Percentiles rank a stretch among this genome's conserved stretches.
phyloP scores from a whole-genome alignment of 2,888 invertebrate species.

The Ophonus ardosiacus region DNA sequence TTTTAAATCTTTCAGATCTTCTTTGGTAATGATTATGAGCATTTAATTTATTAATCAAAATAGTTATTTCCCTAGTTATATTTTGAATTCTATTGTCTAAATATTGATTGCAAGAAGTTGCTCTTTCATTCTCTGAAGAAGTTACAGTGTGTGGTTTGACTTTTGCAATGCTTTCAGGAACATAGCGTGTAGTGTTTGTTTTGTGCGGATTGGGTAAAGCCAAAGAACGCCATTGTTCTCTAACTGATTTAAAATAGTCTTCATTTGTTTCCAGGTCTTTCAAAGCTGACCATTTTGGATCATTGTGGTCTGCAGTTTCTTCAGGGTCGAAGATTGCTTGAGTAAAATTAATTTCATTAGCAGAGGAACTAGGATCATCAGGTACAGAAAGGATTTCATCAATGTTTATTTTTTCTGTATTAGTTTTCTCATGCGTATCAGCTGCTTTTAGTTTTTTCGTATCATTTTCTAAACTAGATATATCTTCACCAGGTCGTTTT shows the following conservation, averaged over 20 bases:
- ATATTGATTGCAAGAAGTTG: conserved; percentile 4
- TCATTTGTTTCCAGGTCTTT: conserved; percentile 58
- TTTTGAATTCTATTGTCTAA: background rate
- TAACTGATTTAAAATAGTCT: conserved; percentile 63
- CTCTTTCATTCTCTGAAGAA: conserved; percentile 13
- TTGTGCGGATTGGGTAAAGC: conserved; percentile 63
- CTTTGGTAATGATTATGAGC: background rate
- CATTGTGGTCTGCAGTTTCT: conserved; percentile 61
- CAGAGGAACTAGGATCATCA: background rate
- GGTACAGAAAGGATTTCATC: conserved; percentile 6
- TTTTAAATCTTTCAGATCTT: conserved; percentile 3
- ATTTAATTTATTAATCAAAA: background rate
- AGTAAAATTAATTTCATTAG: conserved; percentile 43
- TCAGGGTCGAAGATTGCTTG: conserved; percentile 47
- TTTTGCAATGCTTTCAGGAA: background rate
- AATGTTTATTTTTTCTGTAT: background rate
- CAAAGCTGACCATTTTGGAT: conserved; percentile 63
- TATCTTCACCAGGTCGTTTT: conserved; percentile 31
- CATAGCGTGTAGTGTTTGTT: conserved; percentile 59
- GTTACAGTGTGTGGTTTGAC: conserved; percentile 5
- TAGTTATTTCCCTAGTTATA: background rate
- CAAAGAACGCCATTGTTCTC: conserved; percentile 58
- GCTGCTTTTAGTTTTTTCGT: background rate
- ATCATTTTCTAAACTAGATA: background rate
- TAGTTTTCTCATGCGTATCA: background rate